Evolutionary conservation across 30 jellyfish, hydroid and myxozoan genomes (phyloP), one percentile per base, ranked within the genome.

Genomic region (Aurelia coerulea): DNA sequence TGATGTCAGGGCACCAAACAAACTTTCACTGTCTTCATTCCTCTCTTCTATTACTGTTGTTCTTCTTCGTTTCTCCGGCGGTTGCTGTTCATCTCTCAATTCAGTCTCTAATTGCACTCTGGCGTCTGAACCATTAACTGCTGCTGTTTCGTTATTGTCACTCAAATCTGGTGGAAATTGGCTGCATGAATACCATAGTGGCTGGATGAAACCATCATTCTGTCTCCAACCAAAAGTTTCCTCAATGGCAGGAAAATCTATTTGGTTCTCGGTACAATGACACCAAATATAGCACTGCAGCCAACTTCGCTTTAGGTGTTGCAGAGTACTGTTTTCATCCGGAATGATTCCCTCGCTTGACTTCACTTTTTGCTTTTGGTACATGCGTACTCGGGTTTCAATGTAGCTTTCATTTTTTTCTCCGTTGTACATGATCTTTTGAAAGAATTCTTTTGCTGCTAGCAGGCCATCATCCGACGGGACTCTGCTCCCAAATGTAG

Each of bases 301-400:
- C 62, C 88, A 64, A 59, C 78, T 62, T 73, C 84, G 46, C 70
- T 73, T 73, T 50, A 73, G 54, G 69, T 73, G 70, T 50, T 73
- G 84, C 84, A 16, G 41, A 16, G 69, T 70, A 50, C 78, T 52
- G 76, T 58, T 77, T 34, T 77, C 62, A 5, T 64, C 88, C 35
- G 88, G 88, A 53, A 59, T 77, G 62, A 77, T 53, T 58, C 88
- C 88, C 59, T 31, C 62, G 34, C 78, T 77, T 58, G 76, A 54
- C 62, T 77, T 77, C 64, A 77, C 88, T 77, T 23, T 23, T 23
- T 23, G 29, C 29, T 23, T 23, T 23, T 23, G 29, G 29, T 23
- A 23, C 29, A 23, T 77, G 39, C 79, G 79, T 1, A 64, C 63
- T 34, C 88, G 14, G 5, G 88, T 64, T 10, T 59, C 88, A 58